Percentiles rank a stretch among this genome's conserved stretches.
Evolutionary conservation across 30 jellyfish, hydroid and myxozoan genomes (phyloP).

Genomic region (Turritopsis dohrnii): DNA sequence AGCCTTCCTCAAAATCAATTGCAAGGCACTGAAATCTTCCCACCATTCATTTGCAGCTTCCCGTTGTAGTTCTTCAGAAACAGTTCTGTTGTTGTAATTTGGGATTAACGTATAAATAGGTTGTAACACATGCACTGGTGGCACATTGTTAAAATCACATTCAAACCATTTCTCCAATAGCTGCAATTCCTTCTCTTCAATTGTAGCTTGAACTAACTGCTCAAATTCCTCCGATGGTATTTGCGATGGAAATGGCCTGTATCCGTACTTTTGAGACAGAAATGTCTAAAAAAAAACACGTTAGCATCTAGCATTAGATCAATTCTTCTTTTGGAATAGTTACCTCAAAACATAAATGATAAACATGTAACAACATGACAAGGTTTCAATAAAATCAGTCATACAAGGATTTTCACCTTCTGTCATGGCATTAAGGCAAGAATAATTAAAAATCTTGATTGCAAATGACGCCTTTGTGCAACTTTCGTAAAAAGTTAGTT

Average conservation of each 20-base stretch:
- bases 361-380: no score
- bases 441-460: no score
- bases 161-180: constrained; percentile 62
- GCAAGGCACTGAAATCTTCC: constrained; percentile 71
- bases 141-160: constrained; percentile 57
- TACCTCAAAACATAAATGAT: no score
- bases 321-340: no score
- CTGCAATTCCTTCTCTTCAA: constrained; percentile 36
- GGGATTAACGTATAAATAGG: constrained; percentile 58
- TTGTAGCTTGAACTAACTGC: constrained; percentile 34
- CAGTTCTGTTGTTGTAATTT: constrained; percentile 54
- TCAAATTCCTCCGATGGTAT: constrained; percentile 60
- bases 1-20: constrained; percentile 54
- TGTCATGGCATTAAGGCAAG: no score
- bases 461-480: no score
- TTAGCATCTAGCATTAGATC: no score
- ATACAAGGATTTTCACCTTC: no score
- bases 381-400: no score
- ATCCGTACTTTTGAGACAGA: constrained; percentile 17
- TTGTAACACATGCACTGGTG: constrained; percentile 56
- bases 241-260: constrained; percentile 90
- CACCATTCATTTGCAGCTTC: constrained; percentile 81
- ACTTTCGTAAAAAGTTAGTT: no score
- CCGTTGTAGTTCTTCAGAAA: constrained; percentile 45
- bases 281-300: neutral